Conservation (phyloP, 2,797 vertebrate species). For the Cynopterus sphinx region DNA sequence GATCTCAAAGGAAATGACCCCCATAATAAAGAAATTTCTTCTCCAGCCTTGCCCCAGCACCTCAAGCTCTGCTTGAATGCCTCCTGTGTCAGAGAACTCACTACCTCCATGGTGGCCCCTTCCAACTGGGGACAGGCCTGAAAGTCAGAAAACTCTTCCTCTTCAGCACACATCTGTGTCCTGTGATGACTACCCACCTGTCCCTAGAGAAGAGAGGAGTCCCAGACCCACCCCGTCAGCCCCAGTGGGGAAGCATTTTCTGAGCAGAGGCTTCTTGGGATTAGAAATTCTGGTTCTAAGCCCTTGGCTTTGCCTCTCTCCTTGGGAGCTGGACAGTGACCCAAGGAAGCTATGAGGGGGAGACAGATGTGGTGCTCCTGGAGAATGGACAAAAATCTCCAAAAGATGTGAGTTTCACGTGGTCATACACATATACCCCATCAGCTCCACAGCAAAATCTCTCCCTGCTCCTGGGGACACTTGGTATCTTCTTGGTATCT, state of each 20-base stretch:
- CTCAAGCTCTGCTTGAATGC: not conserved
- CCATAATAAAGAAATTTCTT: not conserved
- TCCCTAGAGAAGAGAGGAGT: not conserved
- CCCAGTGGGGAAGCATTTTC: not conserved
- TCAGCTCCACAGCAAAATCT: not conserved
- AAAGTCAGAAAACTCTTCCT: not conserved
- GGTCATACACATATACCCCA: not conserved
- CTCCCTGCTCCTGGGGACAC: not conserved
- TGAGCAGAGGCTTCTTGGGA: not conserved
- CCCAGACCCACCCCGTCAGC: not conserved
- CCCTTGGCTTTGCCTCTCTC: not conserved
- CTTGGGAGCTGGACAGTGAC: not conserved
- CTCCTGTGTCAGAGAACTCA: not conserved
- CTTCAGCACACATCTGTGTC: not conserved
- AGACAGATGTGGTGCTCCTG: not conserved
- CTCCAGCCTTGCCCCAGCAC: not conserved
- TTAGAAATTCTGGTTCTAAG: not conserved
- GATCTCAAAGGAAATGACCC: not conserved
- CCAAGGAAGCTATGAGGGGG: not conserved
- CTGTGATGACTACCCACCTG: not conserved
- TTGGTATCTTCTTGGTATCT: not conserved
- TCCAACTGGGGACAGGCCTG: not conserved
- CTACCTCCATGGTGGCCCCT: not conserved
- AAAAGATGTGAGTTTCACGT: not conserved
- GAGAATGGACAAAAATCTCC: not conserved